Evolutionary conservation across 1,140 invertebrate species (phyloP).

Genomic region (Brachionus asplanchnoidis): DNA sequence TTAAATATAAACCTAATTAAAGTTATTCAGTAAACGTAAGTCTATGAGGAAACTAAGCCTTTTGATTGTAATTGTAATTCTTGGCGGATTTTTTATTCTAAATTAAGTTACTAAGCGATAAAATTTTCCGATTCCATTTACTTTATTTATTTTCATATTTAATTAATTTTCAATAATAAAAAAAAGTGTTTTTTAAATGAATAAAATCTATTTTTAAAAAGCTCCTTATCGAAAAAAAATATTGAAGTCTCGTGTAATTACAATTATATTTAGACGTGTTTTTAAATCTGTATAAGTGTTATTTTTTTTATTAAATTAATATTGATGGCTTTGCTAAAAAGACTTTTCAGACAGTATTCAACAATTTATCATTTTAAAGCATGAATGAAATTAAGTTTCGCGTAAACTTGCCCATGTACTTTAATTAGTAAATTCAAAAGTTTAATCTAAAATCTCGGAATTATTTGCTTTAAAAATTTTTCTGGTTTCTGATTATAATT

Average conservation of each 20-base stretch:
- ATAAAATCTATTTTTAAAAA: background rate
- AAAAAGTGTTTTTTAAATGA: background rate
- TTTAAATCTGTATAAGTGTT: constrained; percentile 18
- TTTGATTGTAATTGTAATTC: background rate
- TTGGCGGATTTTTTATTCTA: background rate
- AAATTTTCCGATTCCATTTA: background rate
- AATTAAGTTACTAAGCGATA: background rate
- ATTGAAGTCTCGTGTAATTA: background rate
- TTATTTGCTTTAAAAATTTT: no score
- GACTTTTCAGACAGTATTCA: constrained; percentile 16
- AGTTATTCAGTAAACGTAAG: background rate
- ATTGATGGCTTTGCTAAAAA: background rate
- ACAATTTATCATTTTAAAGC: constrained; percentile 8
- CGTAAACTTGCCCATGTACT: background rate
- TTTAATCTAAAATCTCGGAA: background rate
- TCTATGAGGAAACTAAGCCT: background rate
- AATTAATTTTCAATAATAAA: constrained; percentile 3
- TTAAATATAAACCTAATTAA: background rate
- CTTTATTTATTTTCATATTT: background rate
- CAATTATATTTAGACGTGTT: background rate
- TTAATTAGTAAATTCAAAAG: background rate
- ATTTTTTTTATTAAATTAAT: background rate
- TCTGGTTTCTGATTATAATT: background rate
- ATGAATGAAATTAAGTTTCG: background rate
- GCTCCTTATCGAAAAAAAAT: background rate